Conservation (phyloP, 2,888 invertebrate genomes). For the Hyalella azteca region DNA sequence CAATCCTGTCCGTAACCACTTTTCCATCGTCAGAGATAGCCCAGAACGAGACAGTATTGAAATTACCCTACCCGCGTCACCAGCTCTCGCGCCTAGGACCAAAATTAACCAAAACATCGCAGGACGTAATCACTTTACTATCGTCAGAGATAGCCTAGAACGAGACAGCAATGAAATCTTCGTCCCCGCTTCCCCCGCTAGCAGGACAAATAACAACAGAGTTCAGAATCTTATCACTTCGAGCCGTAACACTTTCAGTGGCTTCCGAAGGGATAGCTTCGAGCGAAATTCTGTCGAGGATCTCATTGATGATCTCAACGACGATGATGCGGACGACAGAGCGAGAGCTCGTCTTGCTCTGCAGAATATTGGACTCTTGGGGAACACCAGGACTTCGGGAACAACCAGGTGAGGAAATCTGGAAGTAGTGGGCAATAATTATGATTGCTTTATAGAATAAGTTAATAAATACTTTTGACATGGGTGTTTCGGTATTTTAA, state of each 20-base stretch:
- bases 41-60: constrained; percentile 14
- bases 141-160: not conserved
- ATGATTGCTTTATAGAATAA: not conserved
- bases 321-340: constrained; percentile 56
- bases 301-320: constrained; percentile 55
- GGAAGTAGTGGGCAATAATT: not conserved
- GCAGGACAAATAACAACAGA: constrained; percentile 3
- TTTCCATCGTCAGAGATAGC: constrained; percentile 5
- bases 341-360: constrained; percentile 50
- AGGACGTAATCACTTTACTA: constrained; percentile 6
- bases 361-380: constrained; percentile 49
- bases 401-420: not conserved
- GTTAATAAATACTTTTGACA: too few relatives aligned
- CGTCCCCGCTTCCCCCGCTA: too few relatives aligned
- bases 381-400: constrained; percentile 26
- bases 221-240: not conserved
- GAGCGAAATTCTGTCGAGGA: constrained; percentile 51
- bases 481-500: not conserved
- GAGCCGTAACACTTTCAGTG: not conserved
- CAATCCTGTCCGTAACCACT: constrained; percentile 14
- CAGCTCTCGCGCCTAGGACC: not conserved
- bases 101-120: not conserved
- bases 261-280: not conserved
- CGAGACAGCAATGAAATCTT: constrained; percentile 10
- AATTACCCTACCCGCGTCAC: not conserved